phyloP scores from a whole-genome alignment of 2,888 invertebrate species.

The Drosophila helvetica region DNA sequence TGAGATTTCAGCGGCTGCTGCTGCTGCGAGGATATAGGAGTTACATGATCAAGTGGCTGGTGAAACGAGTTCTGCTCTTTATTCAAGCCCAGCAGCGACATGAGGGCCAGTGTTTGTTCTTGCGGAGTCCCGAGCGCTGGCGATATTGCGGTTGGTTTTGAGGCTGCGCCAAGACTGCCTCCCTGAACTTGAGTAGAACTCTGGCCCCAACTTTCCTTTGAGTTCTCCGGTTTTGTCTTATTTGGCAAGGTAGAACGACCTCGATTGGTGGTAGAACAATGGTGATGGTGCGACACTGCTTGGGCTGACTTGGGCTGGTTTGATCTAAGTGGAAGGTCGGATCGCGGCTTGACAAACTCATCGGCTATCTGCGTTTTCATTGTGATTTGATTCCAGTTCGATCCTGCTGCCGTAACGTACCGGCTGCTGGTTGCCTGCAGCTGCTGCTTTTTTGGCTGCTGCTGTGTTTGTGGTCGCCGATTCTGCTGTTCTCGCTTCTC shows the following conservation, averaged over 20 bases:
- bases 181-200: not conserved
- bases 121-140: conserved; percentile 16
- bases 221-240: not conserved
- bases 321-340: not conserved
- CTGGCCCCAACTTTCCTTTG: conserved; percentile 1
- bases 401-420: conserved; percentile 44
- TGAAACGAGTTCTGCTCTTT: not conserved
- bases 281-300: not conserved
- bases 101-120: conserved; percentile 62
- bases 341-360: conserved; percentile 44
- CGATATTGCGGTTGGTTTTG: not conserved
- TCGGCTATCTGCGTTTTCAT: conserved; percentile 54
- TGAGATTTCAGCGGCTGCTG: conserved; percentile 1
- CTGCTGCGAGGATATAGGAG: not conserved
- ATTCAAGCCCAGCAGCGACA: conserved; percentile 61
- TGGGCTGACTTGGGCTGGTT: conserved; percentile 1
- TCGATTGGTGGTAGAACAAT: no score
- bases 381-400: conserved; percentile 42
- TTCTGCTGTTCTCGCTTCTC: not conserved
- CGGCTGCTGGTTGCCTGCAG: conserved; percentile 29
- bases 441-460: conserved; percentile 16
- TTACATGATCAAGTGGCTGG: not conserved
- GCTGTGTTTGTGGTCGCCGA: not conserved
- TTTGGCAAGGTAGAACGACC: not conserved
- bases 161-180: not conserved